Evolutionary conservation across 2,888 invertebrate species (phyloP).

Genomic region (Barypeithes pellucidus): DNA sequence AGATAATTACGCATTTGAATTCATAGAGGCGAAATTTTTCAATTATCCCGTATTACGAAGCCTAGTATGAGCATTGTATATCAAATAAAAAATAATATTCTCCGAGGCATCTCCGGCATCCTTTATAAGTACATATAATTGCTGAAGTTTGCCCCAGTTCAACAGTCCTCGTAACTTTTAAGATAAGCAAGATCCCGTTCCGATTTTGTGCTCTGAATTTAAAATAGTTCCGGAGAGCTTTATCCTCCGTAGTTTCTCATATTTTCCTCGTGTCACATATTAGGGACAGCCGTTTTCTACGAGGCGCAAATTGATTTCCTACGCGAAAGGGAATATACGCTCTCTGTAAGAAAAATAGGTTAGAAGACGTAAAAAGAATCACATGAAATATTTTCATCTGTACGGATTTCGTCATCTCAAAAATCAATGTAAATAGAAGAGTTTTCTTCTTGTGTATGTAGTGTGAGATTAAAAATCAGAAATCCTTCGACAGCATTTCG

Average conservation of each 20-base stretch:
- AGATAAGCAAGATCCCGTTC: conserved; percentile 51
- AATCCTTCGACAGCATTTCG: too few species aligned
- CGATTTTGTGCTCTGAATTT: conserved; percentile 49
- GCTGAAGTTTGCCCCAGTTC: conserved; percentile 53
- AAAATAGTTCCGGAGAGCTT: conserved; percentile 46
- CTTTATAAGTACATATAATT: conserved; percentile 52
- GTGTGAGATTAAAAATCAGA: too few species aligned
- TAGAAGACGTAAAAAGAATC: neutral
- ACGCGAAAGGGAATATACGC: conserved; percentile 9
- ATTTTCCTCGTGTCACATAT: conserved; percentile 33
- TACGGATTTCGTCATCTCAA: neutral
- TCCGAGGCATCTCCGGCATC: conserved; percentile 44
- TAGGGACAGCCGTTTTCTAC: conserved; percentile 28
- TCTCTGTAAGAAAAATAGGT: conserved; percentile 6
- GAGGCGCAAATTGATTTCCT: conserved; percentile 24
- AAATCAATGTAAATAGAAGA: neutral
- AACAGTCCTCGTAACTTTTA: conserved; percentile 50
- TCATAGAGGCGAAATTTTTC: neutral
- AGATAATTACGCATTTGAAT: too few species aligned
- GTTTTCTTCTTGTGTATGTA: too few species aligned
- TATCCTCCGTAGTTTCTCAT: conserved; percentile 32
- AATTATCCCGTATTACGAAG: neutral
- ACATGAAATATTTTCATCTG: neutral
- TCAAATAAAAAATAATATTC: conserved; percentile 38
- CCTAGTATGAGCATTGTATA: neutral